Evolutionary conservation across 2,113 vertebrate genomes (phyloP), one percentile per base, ranked within the genome.

Genomic region (Potamarius usumacintae): DNA sequence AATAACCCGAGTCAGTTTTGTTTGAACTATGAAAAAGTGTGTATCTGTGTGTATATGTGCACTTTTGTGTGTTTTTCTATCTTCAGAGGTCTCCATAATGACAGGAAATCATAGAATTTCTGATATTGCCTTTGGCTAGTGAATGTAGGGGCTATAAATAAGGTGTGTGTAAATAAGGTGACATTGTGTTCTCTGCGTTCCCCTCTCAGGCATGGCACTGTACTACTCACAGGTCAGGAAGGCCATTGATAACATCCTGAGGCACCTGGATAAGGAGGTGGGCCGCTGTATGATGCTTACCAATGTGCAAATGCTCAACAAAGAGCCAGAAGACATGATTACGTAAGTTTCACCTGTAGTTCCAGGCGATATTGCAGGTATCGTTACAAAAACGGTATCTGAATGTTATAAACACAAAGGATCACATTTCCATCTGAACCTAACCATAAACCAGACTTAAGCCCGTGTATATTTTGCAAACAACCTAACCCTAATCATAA

Each of bases 251-350:
- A 97, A 96, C 94, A 98, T 99, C 92, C 95, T 99, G 77, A 95
- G 98, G 84, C 98, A 99, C 91, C 95, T 99, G 87, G 98, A 99
- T 94, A 99, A 99, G 91, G 98, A 99, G 94, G 98, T 99, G 80
- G 98, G 98, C 2, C 96, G 98, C 17, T 99, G 97, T 92, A 99
- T 99, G 98, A 99, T 99, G 98, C 95, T 99, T 65, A 99, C 97
- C 81, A 99, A 98, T 0, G 96, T 97, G 80, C 98, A 99, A 94
- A 99, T 99, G 97, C 95, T 99, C 87, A 99, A 99, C 95, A 99
- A 99, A 94, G 98, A 99, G 86, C 98, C 98, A 0, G 98, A 99
- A 92, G 98, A 99, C 93, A 99, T 99, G 98, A 99, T 99, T 94
- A 99, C 98, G 98, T 99, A 95, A 91, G 97, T 67, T 25, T 53